phyloP scores from a whole-genome alignment of 1,140 invertebrate species.

The Theocolax elegans region DNA sequence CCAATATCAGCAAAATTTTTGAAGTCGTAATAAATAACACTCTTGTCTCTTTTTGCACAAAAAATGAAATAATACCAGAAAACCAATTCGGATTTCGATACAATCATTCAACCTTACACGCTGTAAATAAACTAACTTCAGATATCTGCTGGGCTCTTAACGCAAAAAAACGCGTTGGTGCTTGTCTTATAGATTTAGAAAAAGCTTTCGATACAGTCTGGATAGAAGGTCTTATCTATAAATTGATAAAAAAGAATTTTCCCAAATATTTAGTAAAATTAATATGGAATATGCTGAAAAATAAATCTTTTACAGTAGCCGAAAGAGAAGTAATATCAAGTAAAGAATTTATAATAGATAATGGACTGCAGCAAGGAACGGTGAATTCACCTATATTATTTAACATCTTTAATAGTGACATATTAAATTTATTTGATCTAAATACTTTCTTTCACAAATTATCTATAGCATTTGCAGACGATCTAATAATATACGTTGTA shows the following conservation, averaged over 20 bases:
- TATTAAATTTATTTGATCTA: not conserved
- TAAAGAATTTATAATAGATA: not conserved
- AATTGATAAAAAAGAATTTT: conserved; percentile 42
- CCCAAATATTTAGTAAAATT: conserved; percentile 38
- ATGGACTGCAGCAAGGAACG: not conserved
- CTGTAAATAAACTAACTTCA: conserved; percentile 33
- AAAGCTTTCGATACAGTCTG: conserved; percentile 52
- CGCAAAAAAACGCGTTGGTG: conserved; percentile 42
- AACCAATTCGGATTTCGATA: conserved; percentile 41
- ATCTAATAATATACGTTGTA: no score
- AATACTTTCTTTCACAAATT: no score
- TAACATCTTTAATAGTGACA: not conserved
- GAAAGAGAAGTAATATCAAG: not conserved
- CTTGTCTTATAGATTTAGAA: conserved; percentile 51
- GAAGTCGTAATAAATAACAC: conserved; percentile 45
- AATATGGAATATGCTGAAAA: conserved; percentile 37
- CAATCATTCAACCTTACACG: conserved; percentile 41
- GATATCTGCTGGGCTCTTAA: conserved; percentile 41
- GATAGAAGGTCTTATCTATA: conserved; percentile 44
- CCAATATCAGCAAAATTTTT: conserved; percentile 43
- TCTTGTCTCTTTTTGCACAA: conserved; percentile 22
- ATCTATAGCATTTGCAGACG: not conserved
- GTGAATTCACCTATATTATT: not conserved
- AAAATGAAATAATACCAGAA: conserved; percentile 46
- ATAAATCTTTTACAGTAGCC: conserved; percentile 4